Conservation (phyloP, 2,888 invertebrate genomes). For the Drosophila borealis region DNA sequence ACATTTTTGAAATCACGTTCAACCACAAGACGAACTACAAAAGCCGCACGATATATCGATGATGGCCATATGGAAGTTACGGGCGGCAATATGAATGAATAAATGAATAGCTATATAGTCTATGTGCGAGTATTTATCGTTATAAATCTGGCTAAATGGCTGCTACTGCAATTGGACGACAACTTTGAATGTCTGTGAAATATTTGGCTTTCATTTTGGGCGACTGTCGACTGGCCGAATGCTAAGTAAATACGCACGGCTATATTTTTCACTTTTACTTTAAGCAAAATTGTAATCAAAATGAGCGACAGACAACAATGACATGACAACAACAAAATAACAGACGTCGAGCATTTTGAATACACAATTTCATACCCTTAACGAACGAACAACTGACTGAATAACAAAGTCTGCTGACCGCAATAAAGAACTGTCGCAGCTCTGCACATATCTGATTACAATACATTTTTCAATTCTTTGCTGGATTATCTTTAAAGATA, state of each 20-base stretch:
- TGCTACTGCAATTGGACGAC: conserved; percentile 34
- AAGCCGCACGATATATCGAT: conserved; percentile 51
- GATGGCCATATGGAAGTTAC: conserved; percentile 35
- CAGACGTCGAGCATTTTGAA: conserved; percentile 45
- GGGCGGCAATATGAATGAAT: conserved; percentile 30
- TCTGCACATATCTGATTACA: no score
- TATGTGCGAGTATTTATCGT: conserved; percentile 38
- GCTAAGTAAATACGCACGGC: conserved; percentile 19
- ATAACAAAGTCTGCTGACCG: background rate
- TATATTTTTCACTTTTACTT: conserved; percentile 71
- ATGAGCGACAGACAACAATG: conserved; percentile 35
- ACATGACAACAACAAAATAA: conserved; percentile 36
- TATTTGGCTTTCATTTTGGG: conserved; percentile 46
- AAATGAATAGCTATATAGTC: conserved; percentile 9
- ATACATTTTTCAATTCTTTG: no score
- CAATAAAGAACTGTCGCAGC: background rate
- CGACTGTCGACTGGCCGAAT: conserved; percentile 13
- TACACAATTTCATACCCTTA: conserved; percentile 36
- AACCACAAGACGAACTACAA: conserved; percentile 59
- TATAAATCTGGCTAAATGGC: conserved; percentile 49
- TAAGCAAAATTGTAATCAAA: conserved; percentile 52
- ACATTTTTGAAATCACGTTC: conserved; percentile 82
- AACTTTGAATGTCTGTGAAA: conserved; percentile 22
- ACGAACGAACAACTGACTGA: background rate
- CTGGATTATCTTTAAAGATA: no score